Percentiles rank a stretch among this genome's conserved stretches.
Conservation (phyloP, 2,113 vertebrate species). For the Pedetes capensis region DNA sequence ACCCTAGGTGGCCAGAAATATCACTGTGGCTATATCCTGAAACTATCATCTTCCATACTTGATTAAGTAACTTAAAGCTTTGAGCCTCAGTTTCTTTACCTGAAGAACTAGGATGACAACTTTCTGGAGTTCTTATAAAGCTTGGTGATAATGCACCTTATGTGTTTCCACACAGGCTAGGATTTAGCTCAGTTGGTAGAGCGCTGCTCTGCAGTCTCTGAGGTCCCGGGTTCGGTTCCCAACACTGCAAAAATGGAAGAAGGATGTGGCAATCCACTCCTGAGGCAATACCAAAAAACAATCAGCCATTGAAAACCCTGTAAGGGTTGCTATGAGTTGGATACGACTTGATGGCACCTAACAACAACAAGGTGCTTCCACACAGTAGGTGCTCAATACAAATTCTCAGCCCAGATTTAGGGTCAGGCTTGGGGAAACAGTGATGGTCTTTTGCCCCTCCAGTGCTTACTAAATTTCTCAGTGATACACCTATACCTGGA, state of each 20-base stretch:
- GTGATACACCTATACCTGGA: neutral
- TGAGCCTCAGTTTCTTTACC: neutral
- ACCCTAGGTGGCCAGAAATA: neutral
- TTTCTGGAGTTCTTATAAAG: neutral
- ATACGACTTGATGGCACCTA: too few relatives aligned
- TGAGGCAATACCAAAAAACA: too few relatives aligned
- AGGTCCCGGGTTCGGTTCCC: too few relatives aligned
- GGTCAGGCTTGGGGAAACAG: neutral
- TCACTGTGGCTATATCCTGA: neutral
- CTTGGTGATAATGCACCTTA: neutral
- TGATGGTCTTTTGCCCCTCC: neutral
- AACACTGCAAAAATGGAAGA: too few relatives aligned
- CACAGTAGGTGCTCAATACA: neutral
- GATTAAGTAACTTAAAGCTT: neutral
- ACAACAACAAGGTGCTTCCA: too few relatives aligned
- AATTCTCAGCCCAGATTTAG: neutral
- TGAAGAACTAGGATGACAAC: neutral
- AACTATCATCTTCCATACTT: neutral
- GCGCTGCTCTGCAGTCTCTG: too few relatives aligned
- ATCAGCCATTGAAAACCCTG: too few relatives aligned
- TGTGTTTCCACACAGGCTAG: neutral
- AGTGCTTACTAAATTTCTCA: neutral
- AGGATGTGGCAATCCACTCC: too few relatives aligned
- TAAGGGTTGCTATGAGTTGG: too few relatives aligned
- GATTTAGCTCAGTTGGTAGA: too few relatives aligned